A percentile compares a stretch with the other conserved stretches of the same genome.
Conservation (phyloP, 2,113 vertebrate species). For the Electrona antarctica region DNA sequence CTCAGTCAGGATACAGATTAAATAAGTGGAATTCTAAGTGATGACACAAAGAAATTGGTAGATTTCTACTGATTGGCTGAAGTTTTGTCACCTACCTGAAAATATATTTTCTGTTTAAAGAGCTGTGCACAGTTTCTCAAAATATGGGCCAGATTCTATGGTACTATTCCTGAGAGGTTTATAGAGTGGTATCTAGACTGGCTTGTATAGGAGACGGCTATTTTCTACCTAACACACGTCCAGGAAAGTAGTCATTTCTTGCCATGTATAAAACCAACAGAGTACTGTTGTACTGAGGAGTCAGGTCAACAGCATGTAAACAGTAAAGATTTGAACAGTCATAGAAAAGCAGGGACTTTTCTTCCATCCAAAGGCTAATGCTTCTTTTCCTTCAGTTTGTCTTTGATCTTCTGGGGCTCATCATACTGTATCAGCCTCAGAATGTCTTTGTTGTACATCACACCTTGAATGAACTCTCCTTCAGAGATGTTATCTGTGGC, state of each 20-base stretch:
- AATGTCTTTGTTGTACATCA: constrained; percentile 89
- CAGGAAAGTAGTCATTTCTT: not conserved
- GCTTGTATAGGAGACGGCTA: not conserved
- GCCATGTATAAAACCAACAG: constrained; percentile 16
- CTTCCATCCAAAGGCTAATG: constrained; percentile 52
- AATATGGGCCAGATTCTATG: not conserved
- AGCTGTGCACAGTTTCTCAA: not conserved
- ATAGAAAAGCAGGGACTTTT: not conserved
- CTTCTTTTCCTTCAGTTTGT: constrained; percentile 86
- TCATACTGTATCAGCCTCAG: constrained; percentile 89
- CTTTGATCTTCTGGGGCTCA: constrained; percentile 87
- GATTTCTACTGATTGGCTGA: too few relatives aligned
- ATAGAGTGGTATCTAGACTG: not conserved
- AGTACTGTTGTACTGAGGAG: not conserved
- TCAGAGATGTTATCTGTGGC: constrained; percentile 87
- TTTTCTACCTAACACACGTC: not conserved
- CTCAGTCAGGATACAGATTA: too few relatives aligned
- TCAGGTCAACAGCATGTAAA: constrained; percentile 31
- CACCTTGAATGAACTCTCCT: constrained; percentile 88
- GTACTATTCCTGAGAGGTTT: not conserved
- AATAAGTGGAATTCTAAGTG: too few relatives aligned
- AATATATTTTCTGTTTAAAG: too few relatives aligned
- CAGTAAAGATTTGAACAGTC: constrained; percentile 51
- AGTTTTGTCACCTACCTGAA: too few relatives aligned
- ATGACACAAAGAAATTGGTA: too few relatives aligned